Conservation (phyloP, 2,888 invertebrate genomes). For the Callimorpha dominula region DNA sequence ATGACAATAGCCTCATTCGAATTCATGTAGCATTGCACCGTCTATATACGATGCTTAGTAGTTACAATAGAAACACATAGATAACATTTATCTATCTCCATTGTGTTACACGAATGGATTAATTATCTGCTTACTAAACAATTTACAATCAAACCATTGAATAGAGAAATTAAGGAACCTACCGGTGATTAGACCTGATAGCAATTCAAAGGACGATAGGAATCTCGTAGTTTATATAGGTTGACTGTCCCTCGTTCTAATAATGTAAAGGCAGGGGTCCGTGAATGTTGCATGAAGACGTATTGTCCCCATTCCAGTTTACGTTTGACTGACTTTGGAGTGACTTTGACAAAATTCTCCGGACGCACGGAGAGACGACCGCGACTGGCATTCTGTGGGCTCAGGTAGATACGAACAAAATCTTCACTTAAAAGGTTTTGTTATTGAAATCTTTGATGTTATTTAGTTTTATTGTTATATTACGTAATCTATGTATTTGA, state of each 20-base stretch:
- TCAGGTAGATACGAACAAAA: constrained; percentile 45
- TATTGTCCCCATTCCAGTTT: constrained; percentile 72
- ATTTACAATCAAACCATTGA: constrained; percentile 20
- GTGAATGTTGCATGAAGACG: constrained; percentile 78
- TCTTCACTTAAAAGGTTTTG: constrained; percentile 45
- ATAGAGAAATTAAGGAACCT: constrained; percentile 36
- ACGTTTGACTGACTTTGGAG: constrained; percentile 58
- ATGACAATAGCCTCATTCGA: constrained; percentile 25
- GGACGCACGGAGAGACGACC: constrained; percentile 43
- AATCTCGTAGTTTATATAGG: constrained; percentile 71
- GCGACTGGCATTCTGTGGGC: constrained; percentile 35
- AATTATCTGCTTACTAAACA: constrained; percentile 25
- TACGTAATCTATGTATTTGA: not conserved
- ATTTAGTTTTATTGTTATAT: not conserved
- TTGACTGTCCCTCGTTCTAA: constrained; percentile 66
- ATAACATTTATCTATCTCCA: constrained; percentile 34
- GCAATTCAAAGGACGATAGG: constrained; percentile 56
- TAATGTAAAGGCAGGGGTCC: constrained; percentile 68
- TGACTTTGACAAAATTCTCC: constrained; percentile 80
- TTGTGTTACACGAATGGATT: constrained; percentile 33
- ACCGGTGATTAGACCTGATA: constrained; percentile 39
- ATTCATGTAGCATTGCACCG: constrained; percentile 36
- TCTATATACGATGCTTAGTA: constrained; percentile 29
- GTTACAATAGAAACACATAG: constrained; percentile 38
- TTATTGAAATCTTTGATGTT: not conserved